Conservation (phyloP, 2,113 vertebrate genomes). For the Chamaetylas fuelleborni region DNA sequence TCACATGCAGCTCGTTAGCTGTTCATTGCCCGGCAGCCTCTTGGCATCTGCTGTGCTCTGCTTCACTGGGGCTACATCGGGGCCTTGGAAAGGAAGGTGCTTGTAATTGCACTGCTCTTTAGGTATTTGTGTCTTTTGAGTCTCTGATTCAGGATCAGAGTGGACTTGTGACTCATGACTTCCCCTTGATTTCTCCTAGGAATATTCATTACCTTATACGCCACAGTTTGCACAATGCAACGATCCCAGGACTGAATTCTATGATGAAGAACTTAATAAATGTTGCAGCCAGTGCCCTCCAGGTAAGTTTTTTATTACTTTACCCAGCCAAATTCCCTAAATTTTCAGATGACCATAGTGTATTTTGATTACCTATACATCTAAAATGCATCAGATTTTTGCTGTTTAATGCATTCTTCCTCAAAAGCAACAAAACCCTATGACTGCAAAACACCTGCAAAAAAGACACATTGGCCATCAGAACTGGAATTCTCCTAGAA, state of each 20-base stretch:
- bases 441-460: background rate
- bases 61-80: background rate
- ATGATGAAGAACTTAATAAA: background rate
- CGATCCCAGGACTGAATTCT: constrained; percentile 20
- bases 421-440: background rate
- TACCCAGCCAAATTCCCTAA: background rate
- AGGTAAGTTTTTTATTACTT: constrained; percentile 28
- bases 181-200: constrained; percentile 26
- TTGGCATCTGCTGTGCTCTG: background rate
- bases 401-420: background rate
- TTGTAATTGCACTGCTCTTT: background rate
- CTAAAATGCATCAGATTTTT: background rate
- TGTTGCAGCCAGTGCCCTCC: constrained; percentile 69
- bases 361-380: background rate
- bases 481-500: background rate
- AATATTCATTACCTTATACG: background rate
- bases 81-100: background rate
- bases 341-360: background rate
- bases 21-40: background rate
- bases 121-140: background rate
- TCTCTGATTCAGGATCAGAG: background rate
- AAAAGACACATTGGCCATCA: background rate
- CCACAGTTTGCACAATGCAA: background rate
- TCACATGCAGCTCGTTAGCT: background rate
- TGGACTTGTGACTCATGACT: background rate